Evolutionary conservation across 2,797 vertebrate genomes (phyloP).

Genomic region (Morus bassanus): DNA sequence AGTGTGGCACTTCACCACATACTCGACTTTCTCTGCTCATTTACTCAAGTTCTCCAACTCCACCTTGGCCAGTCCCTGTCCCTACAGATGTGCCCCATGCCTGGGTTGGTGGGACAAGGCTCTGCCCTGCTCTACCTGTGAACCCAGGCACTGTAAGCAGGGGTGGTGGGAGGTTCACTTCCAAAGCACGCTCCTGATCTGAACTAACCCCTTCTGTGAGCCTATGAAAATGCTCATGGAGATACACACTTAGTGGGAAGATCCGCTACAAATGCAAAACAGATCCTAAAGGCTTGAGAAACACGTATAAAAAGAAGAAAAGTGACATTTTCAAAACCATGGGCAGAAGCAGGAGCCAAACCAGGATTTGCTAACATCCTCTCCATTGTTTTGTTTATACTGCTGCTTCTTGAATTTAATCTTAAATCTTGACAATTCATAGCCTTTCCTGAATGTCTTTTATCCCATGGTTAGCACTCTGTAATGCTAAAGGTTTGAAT

Average conservation of each 20-base stretch:
- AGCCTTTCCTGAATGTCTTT: neutral
- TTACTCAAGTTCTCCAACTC: neutral
- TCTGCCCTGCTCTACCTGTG: neutral
- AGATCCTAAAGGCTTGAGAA: neutral
- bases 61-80: neutral
- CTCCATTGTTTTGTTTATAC: neutral
- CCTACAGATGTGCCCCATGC: fast-evolving
- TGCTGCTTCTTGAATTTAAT: slow-evolving; percentile 19
- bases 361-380: neutral
- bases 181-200: neutral
- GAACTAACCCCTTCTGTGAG: neutral
- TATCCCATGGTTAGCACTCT: neutral
- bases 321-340: neutral
- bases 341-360: neutral
- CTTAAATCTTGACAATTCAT: slow-evolving; percentile 3
- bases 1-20: fast-evolving
- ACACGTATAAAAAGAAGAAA: neutral
- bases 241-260: neutral
- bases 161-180: neutral
- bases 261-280: neutral
- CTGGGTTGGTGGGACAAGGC: neutral
- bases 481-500: neutral
- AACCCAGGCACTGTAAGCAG: neutral
- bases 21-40: fast-evolving
- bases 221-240: neutral